phyloP scores from a whole-genome alignment of 1,140 invertebrate genomes.

The Philaenus spumarius region DNA sequence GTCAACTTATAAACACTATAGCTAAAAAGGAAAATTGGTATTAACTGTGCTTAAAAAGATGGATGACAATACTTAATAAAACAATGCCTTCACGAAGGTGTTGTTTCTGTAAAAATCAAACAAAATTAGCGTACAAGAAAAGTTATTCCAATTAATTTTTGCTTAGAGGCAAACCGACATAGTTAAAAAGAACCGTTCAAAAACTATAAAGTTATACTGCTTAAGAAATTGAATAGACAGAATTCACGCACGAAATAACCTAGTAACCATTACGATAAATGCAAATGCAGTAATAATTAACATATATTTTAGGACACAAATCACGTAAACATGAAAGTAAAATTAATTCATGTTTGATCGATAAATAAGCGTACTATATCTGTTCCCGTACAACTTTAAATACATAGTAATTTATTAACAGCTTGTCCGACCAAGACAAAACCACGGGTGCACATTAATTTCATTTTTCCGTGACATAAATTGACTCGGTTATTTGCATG shows the following conservation, averaged over 20 bases:
- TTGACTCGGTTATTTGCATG: slow-evolving; percentile 5
- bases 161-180: no score
- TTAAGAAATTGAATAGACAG: no score
- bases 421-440: neutral
- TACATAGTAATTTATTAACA: neutral
- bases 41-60: neutral
- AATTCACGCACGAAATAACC: no score
- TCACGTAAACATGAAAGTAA: no score
- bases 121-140: no score
- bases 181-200: no score
- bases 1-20: no score
- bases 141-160: no score
- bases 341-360: neutral
- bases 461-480: slow-evolving; percentile 14
- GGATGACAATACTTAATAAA: neutral
- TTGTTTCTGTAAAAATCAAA: neutral
- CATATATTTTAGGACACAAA: no score
- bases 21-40: neutral
- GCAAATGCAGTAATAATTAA: no score
- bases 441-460: neutral
- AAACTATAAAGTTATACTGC: no score
- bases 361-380: neutral
- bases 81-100: neutral
- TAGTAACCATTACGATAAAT: no score
- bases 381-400: neutral